phyloP scores from a whole-genome alignment of 2,888 invertebrate species.

The Euplexia lucipara region DNA sequence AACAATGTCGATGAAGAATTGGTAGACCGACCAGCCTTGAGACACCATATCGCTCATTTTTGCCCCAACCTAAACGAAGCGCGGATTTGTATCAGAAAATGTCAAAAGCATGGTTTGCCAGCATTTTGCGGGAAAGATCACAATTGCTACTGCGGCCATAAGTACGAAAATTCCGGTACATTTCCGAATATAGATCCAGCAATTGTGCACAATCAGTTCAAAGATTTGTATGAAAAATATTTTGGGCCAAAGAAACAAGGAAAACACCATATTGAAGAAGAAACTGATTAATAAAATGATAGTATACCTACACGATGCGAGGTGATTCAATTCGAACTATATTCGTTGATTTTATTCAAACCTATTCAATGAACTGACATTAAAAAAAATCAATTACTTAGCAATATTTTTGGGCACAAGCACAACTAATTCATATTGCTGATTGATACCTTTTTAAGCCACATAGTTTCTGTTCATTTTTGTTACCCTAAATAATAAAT shows the following conservation, averaged over 20 bases:
- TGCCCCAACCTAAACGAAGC: conserved; percentile 80
- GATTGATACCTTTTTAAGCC: too few relatives aligned
- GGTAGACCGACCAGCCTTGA: conserved; percentile 61
- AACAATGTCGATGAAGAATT: neutral
- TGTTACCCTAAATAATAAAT: too few relatives aligned
- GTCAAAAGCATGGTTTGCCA: conserved; percentile 77
- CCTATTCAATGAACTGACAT: too few relatives aligned
- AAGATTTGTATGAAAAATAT: conserved; percentile 81
- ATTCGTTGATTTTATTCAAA: too few relatives aligned
- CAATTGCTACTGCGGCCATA: conserved; percentile 83
- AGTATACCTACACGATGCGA: too few relatives aligned
- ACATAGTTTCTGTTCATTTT: too few relatives aligned
- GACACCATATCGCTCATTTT: conserved; percentile 87
- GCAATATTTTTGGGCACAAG: too few relatives aligned
- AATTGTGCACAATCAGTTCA: conserved; percentile 68
- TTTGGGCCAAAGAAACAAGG: conserved; percentile 70
- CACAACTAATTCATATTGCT: too few relatives aligned
- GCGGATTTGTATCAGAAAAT: conserved; percentile 78
- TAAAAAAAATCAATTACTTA: too few relatives aligned
- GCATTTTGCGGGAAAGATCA: conserved; percentile 88
- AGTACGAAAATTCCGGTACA: conserved; percentile 58
- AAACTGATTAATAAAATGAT: too few relatives aligned
- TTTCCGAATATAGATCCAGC: conserved; percentile 53
- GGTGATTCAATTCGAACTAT: too few relatives aligned
- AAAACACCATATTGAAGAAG: too few relatives aligned